Conservation (phyloP, 2,797 vertebrate genomes). For the Carapus acus region DNA sequence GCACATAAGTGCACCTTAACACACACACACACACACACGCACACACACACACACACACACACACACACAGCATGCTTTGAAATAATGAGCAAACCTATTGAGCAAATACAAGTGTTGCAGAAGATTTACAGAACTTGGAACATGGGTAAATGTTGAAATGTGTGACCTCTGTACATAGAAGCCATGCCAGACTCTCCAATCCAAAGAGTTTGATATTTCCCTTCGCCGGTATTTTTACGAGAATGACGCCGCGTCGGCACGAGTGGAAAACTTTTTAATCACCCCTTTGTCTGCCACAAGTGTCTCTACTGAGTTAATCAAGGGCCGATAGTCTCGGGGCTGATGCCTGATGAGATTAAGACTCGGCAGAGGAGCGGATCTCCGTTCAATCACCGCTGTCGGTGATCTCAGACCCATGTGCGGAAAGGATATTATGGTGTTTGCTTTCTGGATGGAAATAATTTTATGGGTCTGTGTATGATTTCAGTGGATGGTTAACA, state of each 20-base stretch:
- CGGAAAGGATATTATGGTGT: conserved; percentile 37
- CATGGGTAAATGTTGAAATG: conserved; percentile 57
- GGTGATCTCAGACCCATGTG: conserved; percentile 12
- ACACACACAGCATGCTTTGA: conserved; percentile 34
- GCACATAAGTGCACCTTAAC: too few relatives aligned
- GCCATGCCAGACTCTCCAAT: conserved; percentile 9
- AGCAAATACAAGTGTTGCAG: conserved; percentile 64
- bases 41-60: conserved; percentile 3
- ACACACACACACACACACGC: too few relatives aligned
- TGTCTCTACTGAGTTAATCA: conserved; percentile 36
- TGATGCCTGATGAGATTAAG: conserved; percentile 34
- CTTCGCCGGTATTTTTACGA: background rate
- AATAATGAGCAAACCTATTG: conserved; percentile 62
- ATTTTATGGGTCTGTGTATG: conserved; percentile 44
- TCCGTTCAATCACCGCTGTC: conserved; percentile 15
- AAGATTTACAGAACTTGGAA: conserved; percentile 52
- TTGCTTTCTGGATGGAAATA: conserved; percentile 32
- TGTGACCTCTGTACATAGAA: conserved; percentile 56
- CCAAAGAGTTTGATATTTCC: conserved; percentile 2
- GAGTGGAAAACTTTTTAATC: conserved; percentile 25
- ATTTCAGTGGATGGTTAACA: conserved; percentile 48
- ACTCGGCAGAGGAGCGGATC: background rate
- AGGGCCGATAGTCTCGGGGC: conserved; percentile 19
- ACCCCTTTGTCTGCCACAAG: conserved; percentile 14
- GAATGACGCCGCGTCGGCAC: background rate